Evolutionary conservation across 2,888 invertebrate species (phyloP).

Genomic region (Willowsia nigromaculata): DNA sequence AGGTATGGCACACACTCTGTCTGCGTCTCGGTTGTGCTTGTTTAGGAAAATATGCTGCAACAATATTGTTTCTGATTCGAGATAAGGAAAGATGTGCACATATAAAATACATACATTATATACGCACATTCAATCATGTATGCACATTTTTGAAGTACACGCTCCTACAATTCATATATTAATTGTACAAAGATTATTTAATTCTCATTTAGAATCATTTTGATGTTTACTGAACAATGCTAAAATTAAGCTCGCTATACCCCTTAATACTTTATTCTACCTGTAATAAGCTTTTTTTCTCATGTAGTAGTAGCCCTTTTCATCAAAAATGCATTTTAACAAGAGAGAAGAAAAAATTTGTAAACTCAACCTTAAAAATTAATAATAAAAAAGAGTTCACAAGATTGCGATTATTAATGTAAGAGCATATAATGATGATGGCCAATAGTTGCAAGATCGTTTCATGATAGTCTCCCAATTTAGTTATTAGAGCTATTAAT

Average conservation of each 20-base stretch:
- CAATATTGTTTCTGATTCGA: background rate
- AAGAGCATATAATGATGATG: background rate
- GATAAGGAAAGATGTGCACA: background rate
- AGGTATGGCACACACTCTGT: background rate
- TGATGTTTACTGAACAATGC: background rate
- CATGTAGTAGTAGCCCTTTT: background rate
- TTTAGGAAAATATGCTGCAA: constrained; percentile 38
- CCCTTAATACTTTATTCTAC: background rate
- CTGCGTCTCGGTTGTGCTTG: background rate
- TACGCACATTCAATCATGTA: background rate
- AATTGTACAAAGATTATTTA: constrained; percentile 18
- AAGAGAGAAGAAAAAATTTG: background rate
- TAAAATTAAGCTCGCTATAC: background rate
- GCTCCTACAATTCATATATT: background rate
- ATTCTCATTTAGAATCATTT: background rate
- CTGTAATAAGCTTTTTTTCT: background rate
- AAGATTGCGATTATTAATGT: constrained; percentile 6
- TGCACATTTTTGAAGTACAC: background rate
- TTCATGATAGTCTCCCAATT: constrained; percentile 42
- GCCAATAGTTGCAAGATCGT: constrained; percentile 54
- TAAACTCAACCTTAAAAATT: constrained; percentile 29
- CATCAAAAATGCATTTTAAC: background rate
- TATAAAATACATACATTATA: background rate
- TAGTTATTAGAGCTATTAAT: constrained; percentile 47
- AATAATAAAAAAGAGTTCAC: background rate